Percentiles rank a stretch among this genome's conserved stretches.
Evolutionary conservation across 1,140 invertebrate species (phyloP).

Genomic region (Brachionus sp.): DNA sequence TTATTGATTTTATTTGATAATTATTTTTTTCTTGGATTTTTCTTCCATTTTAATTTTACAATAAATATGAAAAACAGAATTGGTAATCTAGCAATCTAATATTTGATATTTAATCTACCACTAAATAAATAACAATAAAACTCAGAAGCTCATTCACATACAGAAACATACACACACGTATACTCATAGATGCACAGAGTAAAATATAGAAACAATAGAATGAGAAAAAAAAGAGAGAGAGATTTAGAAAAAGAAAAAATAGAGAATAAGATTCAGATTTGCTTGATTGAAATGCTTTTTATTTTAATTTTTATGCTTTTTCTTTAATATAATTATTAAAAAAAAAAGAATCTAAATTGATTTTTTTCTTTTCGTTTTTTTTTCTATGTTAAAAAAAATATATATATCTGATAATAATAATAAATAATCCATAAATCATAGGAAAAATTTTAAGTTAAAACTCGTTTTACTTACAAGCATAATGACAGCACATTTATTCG

Average conservation of each 20-base stretch:
- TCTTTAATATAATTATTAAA: background rate
- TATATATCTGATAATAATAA: background rate
- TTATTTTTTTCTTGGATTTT: constrained; percentile 35
- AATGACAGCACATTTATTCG: background rate
- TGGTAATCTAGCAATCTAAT: constrained; percentile 30
- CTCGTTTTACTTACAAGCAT: background rate
- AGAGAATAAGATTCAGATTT: background rate
- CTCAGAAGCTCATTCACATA: background rate
- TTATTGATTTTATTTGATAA: constrained; percentile 26
- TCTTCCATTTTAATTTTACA: background rate
- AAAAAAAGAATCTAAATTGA: constrained; percentile 19
- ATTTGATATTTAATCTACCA: constrained; percentile 33
- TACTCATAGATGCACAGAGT: background rate
- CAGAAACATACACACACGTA: no score
- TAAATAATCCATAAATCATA: background rate
- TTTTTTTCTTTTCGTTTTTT: background rate
- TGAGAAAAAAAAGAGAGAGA: background rate
- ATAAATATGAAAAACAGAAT: constrained; percentile 20
- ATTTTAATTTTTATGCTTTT: background rate
- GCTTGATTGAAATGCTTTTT: constrained; percentile 19
- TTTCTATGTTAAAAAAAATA: background rate
- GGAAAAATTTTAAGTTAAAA: background rate
- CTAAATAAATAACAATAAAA: constrained; percentile 5
- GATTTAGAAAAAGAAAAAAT: background rate
- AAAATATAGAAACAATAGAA: background rate